Percentiles rank a stretch among this genome's conserved stretches.
Evolutionary conservation across 2,888 invertebrate genomes (phyloP).

Genomic region (Ennomos quercinarius): DNA sequence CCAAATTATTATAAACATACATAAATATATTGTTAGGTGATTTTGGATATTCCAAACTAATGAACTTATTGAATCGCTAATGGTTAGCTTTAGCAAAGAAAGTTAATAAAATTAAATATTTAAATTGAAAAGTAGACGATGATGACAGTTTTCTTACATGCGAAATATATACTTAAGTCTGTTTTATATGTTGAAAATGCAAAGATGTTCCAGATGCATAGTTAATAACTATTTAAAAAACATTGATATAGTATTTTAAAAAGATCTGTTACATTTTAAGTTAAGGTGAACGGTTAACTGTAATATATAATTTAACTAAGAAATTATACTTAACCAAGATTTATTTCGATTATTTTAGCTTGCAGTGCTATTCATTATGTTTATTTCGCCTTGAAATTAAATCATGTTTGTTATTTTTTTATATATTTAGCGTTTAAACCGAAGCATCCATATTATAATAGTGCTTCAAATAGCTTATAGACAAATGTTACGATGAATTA

Average conservation of each 20-base stretch:
- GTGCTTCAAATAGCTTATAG: slow-evolving; percentile 25
- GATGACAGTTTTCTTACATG: too few relatives aligned
- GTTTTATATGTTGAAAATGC: too few relatives aligned
- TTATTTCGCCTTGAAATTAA: slow-evolving; percentile 11
- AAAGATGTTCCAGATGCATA: slow-evolving; percentile 2
- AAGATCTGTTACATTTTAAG: slow-evolving; percentile 38
- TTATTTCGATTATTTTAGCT: slow-evolving; percentile 14
- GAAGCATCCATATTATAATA: slow-evolving; percentile 21
- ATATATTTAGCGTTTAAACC: slow-evolving; percentile 11
- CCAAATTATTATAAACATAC: slow-evolving; percentile 15
- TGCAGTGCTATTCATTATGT: slow-evolving; percentile 18
- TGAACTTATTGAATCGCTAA: neutral
- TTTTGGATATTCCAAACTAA: slow-evolving; percentile 8
- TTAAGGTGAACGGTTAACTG: slow-evolving; percentile 37
- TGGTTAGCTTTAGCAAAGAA: too few relatives aligned
- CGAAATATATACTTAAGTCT: too few relatives aligned
- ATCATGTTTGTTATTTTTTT: slow-evolving; percentile 9
- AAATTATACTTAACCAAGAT: slow-evolving; percentile 18
- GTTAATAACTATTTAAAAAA: slow-evolving; percentile 12
- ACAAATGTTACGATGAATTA: slow-evolving; percentile 19
- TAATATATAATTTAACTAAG: slow-evolving; percentile 22
- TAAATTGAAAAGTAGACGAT: too few relatives aligned
- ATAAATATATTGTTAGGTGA: slow-evolving; percentile 1
- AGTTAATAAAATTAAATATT: too few relatives aligned
- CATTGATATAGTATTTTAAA: slow-evolving; percentile 22